Evolutionary conservation across 92 coral and sea anemone species (phyloP).

Genomic region (Pocillopora grandis): DNA sequence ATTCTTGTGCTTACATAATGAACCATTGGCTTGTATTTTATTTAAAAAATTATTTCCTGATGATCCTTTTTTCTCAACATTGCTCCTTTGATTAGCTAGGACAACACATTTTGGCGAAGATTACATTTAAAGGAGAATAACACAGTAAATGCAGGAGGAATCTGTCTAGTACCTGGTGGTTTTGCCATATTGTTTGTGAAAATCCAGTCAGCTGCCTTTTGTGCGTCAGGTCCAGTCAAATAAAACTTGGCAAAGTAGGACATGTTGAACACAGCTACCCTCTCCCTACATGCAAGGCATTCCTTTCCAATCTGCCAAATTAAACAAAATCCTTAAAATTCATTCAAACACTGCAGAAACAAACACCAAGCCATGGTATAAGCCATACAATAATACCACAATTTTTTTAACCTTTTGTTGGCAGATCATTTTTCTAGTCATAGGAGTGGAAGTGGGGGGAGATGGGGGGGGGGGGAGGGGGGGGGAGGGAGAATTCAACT

Average conservation of each 20-base stretch:
- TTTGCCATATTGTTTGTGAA: slow-evolving; percentile 95
- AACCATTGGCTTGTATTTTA: too few relatives aligned
- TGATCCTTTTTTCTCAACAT: too few relatives aligned
- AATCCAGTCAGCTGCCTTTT: slow-evolving; percentile 97
- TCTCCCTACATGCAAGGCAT: slow-evolving; percentile 74
- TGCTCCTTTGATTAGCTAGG: not conserved
- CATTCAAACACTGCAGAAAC: too few relatives aligned
- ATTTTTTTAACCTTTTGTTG: too few relatives aligned
- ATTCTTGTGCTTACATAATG: too few relatives aligned
- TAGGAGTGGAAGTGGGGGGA: too few relatives aligned
- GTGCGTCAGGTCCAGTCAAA: slow-evolving; percentile 93
- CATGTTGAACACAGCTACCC: slow-evolving; percentile 95
- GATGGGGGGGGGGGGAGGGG: too few relatives aligned
- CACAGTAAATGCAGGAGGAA: not conserved
- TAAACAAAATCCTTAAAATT: not conserved
- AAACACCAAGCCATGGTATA: too few relatives aligned
- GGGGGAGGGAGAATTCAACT: too few relatives aligned
- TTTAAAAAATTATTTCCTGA: too few relatives aligned
- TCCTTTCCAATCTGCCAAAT: slow-evolving; percentile 81
- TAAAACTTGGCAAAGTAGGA: slow-evolving; percentile 98
- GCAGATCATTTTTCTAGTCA: too few relatives aligned
- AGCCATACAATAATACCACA: too few relatives aligned
- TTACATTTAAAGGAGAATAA: not conserved
- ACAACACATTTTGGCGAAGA: not conserved
- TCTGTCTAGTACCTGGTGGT: slow-evolving; percentile 66